Evolutionary conservation across 1,140 invertebrate species (phyloP).

Genomic region (Theocolax elegans): DNA sequence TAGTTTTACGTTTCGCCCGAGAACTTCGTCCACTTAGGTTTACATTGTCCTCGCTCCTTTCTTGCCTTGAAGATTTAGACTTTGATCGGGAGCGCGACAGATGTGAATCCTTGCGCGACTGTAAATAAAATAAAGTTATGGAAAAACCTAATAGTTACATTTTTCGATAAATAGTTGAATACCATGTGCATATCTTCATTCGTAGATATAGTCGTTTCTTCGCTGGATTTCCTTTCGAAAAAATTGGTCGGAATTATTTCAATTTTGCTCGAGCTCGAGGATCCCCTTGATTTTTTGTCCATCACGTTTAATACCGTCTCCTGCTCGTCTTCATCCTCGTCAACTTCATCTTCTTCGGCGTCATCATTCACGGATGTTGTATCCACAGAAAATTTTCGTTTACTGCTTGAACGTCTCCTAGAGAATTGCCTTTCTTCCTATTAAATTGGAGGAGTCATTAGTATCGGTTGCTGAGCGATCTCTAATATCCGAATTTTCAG

Average conservation of each 20-base stretch:
- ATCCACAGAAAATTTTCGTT: constrained; percentile 10
- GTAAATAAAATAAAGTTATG: not conserved
- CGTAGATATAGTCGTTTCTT: constrained; percentile 40
- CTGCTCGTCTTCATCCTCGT: constrained; percentile 20
- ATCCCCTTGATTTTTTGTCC: constrained; percentile 18
- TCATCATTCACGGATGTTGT: not conserved
- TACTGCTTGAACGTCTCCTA: not conserved
- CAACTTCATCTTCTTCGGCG: constrained; percentile 16
- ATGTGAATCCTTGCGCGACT: constrained; percentile 4
- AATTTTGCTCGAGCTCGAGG: constrained; percentile 31
- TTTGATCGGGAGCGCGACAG: not conserved
- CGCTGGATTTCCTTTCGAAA: constrained; percentile 21
- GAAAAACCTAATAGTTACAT: too few species aligned
- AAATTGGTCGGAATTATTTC: constrained; percentile 31
- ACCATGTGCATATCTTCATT: constrained; percentile 43
- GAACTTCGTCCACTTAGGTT: constrained; percentile 24
- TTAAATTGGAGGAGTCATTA: not conserved
- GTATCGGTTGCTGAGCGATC: not conserved
- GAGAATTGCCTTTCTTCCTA: not conserved
- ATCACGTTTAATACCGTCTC: constrained; percentile 1
- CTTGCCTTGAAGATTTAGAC: constrained; percentile 1
- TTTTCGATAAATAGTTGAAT: constrained; percentile 20
- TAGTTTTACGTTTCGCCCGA: constrained; percentile 33
- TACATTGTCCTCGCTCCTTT: constrained; percentile 5
- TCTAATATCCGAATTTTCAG: not conserved